Base-by-base conservation (phyloP, 1,140 invertebrate species). In the Euborellia annulipes region DNA sequence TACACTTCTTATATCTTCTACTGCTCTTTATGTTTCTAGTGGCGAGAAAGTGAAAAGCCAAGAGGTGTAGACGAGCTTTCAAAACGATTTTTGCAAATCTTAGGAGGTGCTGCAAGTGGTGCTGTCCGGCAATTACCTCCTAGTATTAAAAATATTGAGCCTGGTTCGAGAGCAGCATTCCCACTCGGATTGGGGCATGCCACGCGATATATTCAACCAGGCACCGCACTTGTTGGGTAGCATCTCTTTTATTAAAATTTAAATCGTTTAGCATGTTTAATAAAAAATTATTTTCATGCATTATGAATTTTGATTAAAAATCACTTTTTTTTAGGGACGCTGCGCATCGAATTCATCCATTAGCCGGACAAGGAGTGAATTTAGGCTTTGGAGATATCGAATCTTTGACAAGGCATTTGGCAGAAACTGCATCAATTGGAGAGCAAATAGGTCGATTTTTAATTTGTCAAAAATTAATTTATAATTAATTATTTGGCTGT, bases 301-400 rank as follows among this genome's bases (percentile, higher is more conserved):
- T 17, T n/a, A n/a, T 36, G 19, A 19, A 6, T 13, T 39, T 8
- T 43, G 20, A 36, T 41, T 27, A 14, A 16, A 45, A 48, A 17
- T 49, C 50, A 19, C 48, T 40, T 50, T 50, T 50, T 60, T 68
- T 20, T 55, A 85, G 87, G 13, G 95, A 99, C 73, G 88, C 94
- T 27, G 93, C 93, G 7, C 95, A 98, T 64, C 72, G 89, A 58
- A 72, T 98, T 30, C 94, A 98, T 70, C 95, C 95, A 0, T 61
- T 98, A 41, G 95, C 94, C 37, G 95, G 95, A 0, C 92, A 96
- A 65, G 94, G 94, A 9, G 88, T 97, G 0, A 98, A 98, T 69
- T 67, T 98, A 36, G 95, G 95, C 3, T 94, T 98, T 63, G 87
- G 86, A 18, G 96, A 99, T 68, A 79, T 96, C 0, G 58, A 67